Conservation (phyloP, 1,140 invertebrate genomes). For the Paraescarpia echinospica region DNA sequence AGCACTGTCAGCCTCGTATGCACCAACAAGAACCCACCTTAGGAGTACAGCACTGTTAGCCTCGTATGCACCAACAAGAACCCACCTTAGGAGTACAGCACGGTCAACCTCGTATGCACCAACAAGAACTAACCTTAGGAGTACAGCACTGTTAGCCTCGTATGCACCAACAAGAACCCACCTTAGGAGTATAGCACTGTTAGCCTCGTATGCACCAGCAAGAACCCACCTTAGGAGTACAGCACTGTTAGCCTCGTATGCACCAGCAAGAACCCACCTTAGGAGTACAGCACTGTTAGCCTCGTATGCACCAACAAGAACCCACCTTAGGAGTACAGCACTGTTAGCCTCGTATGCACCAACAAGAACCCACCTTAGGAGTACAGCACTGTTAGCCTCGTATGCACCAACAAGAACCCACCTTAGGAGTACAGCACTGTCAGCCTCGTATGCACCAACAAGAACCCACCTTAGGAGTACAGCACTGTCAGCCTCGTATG, state of each 20-base stretch:
- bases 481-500: slow-evolving; percentile 47
- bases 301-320: slow-evolving; percentile 51
- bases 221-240: slow-evolving; percentile 61
- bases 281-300: slow-evolving; percentile 48
- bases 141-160: slow-evolving; percentile 45
- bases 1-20: slow-evolving; percentile 47
- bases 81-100: slow-evolving; percentile 60
- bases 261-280: slow-evolving; percentile 61
- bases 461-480: slow-evolving; percentile 61
- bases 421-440: slow-evolving; percentile 60
- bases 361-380: slow-evolving; percentile 61
- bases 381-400: slow-evolving; percentile 45
- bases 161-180: slow-evolving; percentile 55
- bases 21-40: slow-evolving; percentile 61
- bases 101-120: slow-evolving; percentile 51
- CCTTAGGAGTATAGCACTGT: slow-evolving; percentile 60
- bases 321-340: slow-evolving; percentile 60
- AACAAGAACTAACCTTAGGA: slow-evolving; percentile 61
- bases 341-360: slow-evolving; percentile 51
- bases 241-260: slow-evolving; percentile 47
- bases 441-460: slow-evolving; percentile 50
- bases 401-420: slow-evolving; percentile 55
- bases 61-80: slow-evolving; percentile 51
- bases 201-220: slow-evolving; percentile 50
- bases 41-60: slow-evolving; percentile 48